Base-by-base conservation (phyloP, 92 coral and sea anemone genomes). In the Epizoanthus scotinus region DNA sequence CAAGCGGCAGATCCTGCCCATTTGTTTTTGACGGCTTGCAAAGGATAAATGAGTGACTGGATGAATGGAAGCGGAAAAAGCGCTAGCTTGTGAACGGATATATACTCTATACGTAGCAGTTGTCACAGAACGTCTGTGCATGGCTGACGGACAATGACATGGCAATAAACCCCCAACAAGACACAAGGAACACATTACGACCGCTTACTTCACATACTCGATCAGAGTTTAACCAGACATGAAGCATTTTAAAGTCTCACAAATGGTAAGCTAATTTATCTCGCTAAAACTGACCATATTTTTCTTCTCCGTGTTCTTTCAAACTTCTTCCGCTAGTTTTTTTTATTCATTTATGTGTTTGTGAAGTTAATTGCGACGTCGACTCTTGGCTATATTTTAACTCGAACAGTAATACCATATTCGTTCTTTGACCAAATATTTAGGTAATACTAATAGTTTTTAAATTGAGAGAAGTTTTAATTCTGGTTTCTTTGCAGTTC, bases 401-500 rank as follows among this genome's bases (percentile, higher is more conserved):
- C 52, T 47, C 14, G 52, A 8, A 47, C 15, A 47, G 12, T 10
- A 44, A 44, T 47, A 47, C 1, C 52, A 10, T 47, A 47, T 47
- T 47, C 52, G 52, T 0, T 0, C 14, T 47, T 47, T 47, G 15
- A 47, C 52, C 52, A 47, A 2, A 12, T 47, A 10, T 9, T 47
- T 47, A 47, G 13, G 14, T 47, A 9, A 47, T 47, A 20, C 47
- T 58, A 21, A 59, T 49, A 38, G n/a, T 36, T 34, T 17, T 59
- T 9, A 31, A 38, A 24, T 8, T 74, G 21, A 74, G 25, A 57
- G 15, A 57, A 10, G 69, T 57, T 59, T 75, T 14, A 58, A 58
- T 26, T 44, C 6, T 75, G 25, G 27, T 75, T 44, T 59, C 36
- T 75, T 75, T 75, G 52, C 81, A 75, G 81, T 49, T 75, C 15